Evolutionary conservation across 2,113 vertebrate species (phyloP).

Genomic region (Noctilio leporinus): DNA sequence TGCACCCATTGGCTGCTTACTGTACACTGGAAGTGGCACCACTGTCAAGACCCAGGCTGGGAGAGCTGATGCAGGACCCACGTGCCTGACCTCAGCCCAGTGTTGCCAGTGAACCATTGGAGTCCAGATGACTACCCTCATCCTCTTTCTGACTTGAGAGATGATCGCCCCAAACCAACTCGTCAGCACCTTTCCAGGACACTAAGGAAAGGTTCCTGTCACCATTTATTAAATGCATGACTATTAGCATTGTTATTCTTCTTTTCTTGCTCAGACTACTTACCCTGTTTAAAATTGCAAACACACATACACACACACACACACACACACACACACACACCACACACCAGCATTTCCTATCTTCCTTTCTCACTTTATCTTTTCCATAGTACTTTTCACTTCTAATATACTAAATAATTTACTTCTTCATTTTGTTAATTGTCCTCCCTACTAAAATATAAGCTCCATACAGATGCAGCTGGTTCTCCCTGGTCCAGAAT

Average conservation of each 20-base stretch:
- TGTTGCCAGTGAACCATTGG: neutral
- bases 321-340: neutral
- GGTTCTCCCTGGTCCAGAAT: neutral
- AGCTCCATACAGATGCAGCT: neutral
- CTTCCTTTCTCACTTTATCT: neutral
- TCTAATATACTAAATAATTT: constrained; percentile 4
- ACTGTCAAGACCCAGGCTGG: neutral
- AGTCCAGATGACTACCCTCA: neutral
- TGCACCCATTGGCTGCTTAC: too few relatives aligned
- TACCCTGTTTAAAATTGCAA: neutral
- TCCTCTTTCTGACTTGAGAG: neutral
- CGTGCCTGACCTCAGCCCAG: neutral
- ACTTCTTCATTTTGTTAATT: constrained; percentile 9
- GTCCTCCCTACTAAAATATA: neutral
- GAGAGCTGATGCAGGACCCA: neutral
- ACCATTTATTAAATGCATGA: neutral
- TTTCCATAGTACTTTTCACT: neutral
- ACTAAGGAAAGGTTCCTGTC: neutral
- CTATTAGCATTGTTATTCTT: neutral
- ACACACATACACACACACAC: neutral
- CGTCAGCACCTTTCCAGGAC: neutral
- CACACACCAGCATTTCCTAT: neutral
- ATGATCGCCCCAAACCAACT: neutral
- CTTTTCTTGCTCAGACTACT: neutral
- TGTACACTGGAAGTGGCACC: neutral